Conservation (phyloP, 2,113 vertebrate genomes). For the Bubo blakistoni region DNA sequence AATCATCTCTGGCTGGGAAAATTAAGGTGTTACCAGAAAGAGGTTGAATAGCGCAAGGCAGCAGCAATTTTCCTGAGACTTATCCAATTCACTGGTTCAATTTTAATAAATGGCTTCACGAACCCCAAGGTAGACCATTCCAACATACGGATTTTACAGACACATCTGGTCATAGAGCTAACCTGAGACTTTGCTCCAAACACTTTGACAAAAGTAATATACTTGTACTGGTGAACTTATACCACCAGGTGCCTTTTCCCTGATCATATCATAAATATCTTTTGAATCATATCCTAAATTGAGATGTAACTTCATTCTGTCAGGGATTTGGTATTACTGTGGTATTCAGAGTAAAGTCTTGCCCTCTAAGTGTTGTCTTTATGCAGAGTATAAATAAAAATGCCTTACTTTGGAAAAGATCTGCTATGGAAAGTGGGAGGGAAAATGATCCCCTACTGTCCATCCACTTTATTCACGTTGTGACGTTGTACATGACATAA, state of each 20-base stretch:
- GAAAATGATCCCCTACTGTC: neutral
- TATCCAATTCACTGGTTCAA: neutral
- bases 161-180: neutral
- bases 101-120: neutral
- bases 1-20: neutral
- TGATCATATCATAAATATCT: neutral
- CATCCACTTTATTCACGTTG: neutral
- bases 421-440: neutral
- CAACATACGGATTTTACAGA: neutral
- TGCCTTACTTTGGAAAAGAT: neutral
- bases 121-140: neutral
- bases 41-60: neutral
- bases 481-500: neutral
- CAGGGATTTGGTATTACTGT: neutral
- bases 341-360: neutral
- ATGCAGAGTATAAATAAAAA: neutral
- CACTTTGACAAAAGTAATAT: neutral
- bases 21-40: neutral
- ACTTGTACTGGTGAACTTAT: neutral
- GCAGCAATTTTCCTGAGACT: neutral
- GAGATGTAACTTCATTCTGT: neutral
- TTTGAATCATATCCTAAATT: neutral
- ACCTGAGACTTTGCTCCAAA: neutral
- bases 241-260: neutral
- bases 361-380: fast-evolving